phyloP scores from a whole-genome alignment of 2,113 vertebrate genomes.

The Hypocryptadius cinnamomeus region DNA sequence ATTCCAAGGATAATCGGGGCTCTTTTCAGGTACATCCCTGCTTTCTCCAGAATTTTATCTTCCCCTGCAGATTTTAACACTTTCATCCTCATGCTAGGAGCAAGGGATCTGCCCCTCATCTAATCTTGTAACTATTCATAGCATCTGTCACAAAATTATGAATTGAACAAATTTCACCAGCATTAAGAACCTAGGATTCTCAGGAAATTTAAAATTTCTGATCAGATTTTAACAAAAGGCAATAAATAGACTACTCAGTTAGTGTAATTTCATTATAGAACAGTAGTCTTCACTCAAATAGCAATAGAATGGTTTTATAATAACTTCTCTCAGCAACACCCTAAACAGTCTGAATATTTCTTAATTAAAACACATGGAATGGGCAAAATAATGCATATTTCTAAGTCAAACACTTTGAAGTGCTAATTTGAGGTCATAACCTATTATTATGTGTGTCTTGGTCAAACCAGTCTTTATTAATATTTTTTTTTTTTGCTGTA shows the following conservation, averaged over 20 bases:
- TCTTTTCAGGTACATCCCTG: background rate
- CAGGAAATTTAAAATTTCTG: background rate
- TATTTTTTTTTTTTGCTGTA: background rate
- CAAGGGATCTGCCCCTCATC: background rate
- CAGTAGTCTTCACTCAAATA: background rate
- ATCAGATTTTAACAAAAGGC: background rate
- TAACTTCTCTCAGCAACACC: background rate
- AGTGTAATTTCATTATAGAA: background rate
- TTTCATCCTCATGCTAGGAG: background rate
- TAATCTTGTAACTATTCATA: background rate
- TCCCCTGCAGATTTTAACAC: background rate
- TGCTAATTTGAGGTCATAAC: background rate
- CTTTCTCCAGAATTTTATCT: background rate
- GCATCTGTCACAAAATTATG: background rate
- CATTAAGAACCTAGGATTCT: background rate
- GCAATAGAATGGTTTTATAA: background rate
- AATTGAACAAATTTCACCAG: background rate
- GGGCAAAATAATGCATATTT: background rate
- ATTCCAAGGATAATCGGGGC: background rate
- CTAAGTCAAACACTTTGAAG: background rate
- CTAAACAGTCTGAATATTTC: background rate
- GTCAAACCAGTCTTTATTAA: background rate
- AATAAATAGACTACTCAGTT: background rate
- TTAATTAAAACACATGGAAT: background rate
- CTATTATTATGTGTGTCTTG: background rate